Base-by-base conservation (phyloP, 2,888 invertebrate species). In the Eledona agricola region DNA sequence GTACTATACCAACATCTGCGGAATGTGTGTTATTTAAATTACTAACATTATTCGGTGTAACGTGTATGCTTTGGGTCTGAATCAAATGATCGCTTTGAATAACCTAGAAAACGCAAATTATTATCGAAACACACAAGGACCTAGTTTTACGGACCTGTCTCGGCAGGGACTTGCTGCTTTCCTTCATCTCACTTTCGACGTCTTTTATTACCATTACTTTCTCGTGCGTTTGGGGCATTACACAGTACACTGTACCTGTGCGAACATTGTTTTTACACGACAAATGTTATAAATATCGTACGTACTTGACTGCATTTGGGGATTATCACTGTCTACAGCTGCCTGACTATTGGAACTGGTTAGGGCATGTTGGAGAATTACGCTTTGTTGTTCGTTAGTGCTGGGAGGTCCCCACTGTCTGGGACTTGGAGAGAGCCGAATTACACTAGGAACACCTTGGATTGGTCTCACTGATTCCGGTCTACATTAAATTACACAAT, bases 401-500 rank as follows among this genome's bases (percentile, higher is more conserved):
- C 60, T 55, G 23, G 60, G 63, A 52, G 57, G 58, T 23, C 60
- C 52, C 74, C 74, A 75, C 15, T 71, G 72, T 37, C 80, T 78
- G 28, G 85, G 83, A 58, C 85, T 88, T 5, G 91, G 91, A 1
- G 92, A 92, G 67, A 91, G 88, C 70, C 92, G 79, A 68, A 93
- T 93, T 20, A 92, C 92, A 77, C 91, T 90, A 15, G 90, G 88
- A 28, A 85, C 84, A 17, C 57, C 57, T 64, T 73, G 78, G 13
- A 80, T 79, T 6, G 89, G 87, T 56, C 88, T 80, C 5, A 89
- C 85, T 62, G 85, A 74, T 71, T 89, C 89, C 1, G 90, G 90
- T 67, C 89, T 88, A 71, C 1, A 65, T 64, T 35, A 31, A 34
- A 17, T 13, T 56, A 13, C n/a, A 31, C 11, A 25, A 20, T 15